Base-by-base conservation (phyloP, 2,797 vertebrate species). In the Caiman crocodilus region DNA sequence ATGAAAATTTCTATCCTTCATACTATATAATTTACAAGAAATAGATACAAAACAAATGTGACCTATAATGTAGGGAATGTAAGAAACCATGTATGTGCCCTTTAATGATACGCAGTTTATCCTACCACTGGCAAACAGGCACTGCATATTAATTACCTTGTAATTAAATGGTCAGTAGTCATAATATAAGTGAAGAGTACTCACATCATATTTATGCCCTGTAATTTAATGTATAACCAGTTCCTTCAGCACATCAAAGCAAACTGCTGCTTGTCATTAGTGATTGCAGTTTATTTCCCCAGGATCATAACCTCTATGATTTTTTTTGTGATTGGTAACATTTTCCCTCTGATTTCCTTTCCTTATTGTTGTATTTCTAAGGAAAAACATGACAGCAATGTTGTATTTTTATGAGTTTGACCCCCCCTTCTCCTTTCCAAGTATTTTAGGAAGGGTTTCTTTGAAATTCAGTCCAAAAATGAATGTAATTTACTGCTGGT, bases 391-490 rank as follows among this genome's bases (percentile, higher is more conserved):
- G 78, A 42, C 10, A 90, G 87, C 28, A 89, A 89, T 93, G 95
- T 82, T 57, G 1, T 88, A 25, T 64, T 91, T 96, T 94, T 92
- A 18, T 69, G 92, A 80, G 15, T 83, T 50, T 96, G 92, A 94
- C 93, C 91, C 92, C 91, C 92, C 21, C 21, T 76, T 90, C 64
- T 93, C 90, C 64, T 90, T 95, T 89, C 50, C 85, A 97, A 98
- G 97, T 98, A 98, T 98, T 98, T 98, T 98, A 98, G 98, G 96
- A 98, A 98, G 92, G 88, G 84, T 98, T 98, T 98, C 98, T 99
- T 98, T 99, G 98, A 98, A 99, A 99, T 99, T 98, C 98, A 98
- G 94, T 98, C 97, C 89, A 97, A 96, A 98, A 98, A 97, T 95
- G 95, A 98, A 96, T 96, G 97, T 95, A 98, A 98, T 98, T 98